phyloP scores from a whole-genome alignment of 1,140 invertebrate species.

The Temnothorax nylanderi region DNA sequence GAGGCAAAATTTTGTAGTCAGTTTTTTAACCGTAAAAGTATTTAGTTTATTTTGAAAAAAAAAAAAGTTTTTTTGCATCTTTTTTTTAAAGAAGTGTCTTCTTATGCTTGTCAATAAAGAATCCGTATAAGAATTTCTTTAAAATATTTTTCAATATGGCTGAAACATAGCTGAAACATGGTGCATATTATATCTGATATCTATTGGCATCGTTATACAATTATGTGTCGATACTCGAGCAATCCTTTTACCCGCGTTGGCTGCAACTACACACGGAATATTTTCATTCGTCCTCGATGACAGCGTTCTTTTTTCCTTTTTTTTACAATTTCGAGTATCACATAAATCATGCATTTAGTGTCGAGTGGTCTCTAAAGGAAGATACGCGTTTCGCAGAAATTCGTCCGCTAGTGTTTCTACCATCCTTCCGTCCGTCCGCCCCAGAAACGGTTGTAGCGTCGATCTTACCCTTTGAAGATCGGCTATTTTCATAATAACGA shows the following conservation, averaged over 20 bases:
- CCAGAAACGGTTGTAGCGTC: slow-evolving; percentile 25
- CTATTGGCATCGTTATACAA: not conserved
- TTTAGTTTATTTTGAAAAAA: not conserved
- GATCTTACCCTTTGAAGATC: slow-evolving; percentile 48
- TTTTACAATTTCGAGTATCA: not conserved
- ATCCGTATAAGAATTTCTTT: not conserved
- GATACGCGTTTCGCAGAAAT: slow-evolving; percentile 30
- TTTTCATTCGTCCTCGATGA: not conserved
- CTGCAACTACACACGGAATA: not conserved
- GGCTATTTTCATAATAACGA: slow-evolving; percentile 55
- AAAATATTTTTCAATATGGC: not conserved
- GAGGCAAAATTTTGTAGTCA: not conserved
- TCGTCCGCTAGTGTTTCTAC: slow-evolving; percentile 48
- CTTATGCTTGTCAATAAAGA: too few species aligned
- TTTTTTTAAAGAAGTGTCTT: not conserved
- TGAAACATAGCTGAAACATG: not conserved
- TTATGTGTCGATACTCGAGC: not conserved
- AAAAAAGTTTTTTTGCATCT: not conserved
- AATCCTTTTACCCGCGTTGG: not conserved
- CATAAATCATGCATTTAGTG: slow-evolving; percentile 57
- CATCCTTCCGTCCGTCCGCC: not conserved
- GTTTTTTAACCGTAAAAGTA: not conserved
- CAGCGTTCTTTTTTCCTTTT: not conserved
- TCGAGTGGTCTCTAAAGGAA: slow-evolving; percentile 48
- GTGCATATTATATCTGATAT: not conserved